Base-by-base conservation (phyloP, 2,888 invertebrate genomes). In the Rotaria magnacalcarata region DNA sequence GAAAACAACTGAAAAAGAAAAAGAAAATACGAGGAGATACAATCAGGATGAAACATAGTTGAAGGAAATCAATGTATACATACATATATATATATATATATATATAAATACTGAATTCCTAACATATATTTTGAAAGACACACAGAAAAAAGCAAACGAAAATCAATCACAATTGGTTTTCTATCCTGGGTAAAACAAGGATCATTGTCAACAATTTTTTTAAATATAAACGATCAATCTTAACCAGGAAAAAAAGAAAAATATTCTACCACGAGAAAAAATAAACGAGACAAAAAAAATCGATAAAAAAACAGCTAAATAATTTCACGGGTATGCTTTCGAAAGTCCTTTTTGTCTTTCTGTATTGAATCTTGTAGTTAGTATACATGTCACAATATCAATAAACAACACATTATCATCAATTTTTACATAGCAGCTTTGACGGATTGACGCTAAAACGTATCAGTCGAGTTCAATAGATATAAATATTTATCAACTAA, bases 371-470 rank as follows among this genome's bases (percentile, higher is more conserved):
- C 14, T 67, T 67, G 5, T 67, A 67, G 34, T 19, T 34, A 27
- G 27, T 67, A 34, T 19, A 10, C 34, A 67, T 67, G 11, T 34
- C 6, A 19, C 24, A 16, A 34, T 41, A 67, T 34, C 67, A 67
- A 41, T 19, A 5, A 34, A 1, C 3, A 34, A 19, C 3, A 1
- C 19, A 67, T 80, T 43, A 47, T 80, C 47, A 43, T 80, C n/a
- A n/a, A 80, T 47, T 80, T 24, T 80, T 47, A 43, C n/a, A 80
- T n/a, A 47, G 80, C 80, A 47, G 43, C 47, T 47, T 80, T 47
- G 47, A 80, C 80, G 80, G 80, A 43, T 24, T 47, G 43, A 47
- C 80, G 43, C 80, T 80, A 80, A 75, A 75, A 19, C 0, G 4
- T 67, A 27, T 27, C 0, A n/a, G 14, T 67, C 14, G 16, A 52